Conservation (phyloP, 2,888 invertebrate species). For the Brachyopa scutellaris region DNA sequence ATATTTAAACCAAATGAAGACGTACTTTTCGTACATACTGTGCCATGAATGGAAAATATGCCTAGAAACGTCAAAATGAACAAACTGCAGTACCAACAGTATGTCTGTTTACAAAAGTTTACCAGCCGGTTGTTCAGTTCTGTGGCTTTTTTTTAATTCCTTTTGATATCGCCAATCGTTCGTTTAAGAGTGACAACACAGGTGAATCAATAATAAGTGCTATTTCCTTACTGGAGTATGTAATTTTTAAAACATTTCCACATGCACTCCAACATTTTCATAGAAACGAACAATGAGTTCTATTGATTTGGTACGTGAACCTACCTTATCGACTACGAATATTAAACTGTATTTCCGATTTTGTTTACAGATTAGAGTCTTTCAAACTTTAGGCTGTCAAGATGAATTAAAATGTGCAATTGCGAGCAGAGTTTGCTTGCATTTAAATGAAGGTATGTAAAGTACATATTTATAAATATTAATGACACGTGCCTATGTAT, state of each 20-base stretch:
- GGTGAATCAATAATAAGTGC: too few species aligned
- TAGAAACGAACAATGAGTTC: too few species aligned
- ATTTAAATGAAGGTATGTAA: constrained; percentile 83
- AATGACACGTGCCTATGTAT: not conserved
- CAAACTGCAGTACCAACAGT: too few species aligned
- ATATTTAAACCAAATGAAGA: too few species aligned
- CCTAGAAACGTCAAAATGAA: not conserved
- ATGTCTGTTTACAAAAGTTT: not conserved
- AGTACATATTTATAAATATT: not conserved
- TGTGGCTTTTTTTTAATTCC: too few species aligned
- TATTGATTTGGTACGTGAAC: constrained; percentile 12
- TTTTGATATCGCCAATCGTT: too few species aligned
- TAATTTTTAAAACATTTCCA: too few species aligned
- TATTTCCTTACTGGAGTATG: too few species aligned
- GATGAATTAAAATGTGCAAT: constrained; percentile 82
- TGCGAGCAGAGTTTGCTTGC: constrained; percentile 83
- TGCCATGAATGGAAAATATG: not conserved
- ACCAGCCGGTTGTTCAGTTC: too few species aligned
- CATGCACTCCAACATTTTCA: too few species aligned
- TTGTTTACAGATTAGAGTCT: constrained; percentile 75
- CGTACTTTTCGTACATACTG: not conserved
- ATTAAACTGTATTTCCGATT: constrained; percentile 18
- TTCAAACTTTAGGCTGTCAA: constrained; percentile 81
- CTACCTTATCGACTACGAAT: constrained; percentile 18
- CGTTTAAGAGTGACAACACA: too few species aligned